Percentiles rank a stretch among this genome's conserved stretches.
Conservation (phyloP, 1,140 invertebrate genomes). For the Holcopasites calliopsidis region DNA sequence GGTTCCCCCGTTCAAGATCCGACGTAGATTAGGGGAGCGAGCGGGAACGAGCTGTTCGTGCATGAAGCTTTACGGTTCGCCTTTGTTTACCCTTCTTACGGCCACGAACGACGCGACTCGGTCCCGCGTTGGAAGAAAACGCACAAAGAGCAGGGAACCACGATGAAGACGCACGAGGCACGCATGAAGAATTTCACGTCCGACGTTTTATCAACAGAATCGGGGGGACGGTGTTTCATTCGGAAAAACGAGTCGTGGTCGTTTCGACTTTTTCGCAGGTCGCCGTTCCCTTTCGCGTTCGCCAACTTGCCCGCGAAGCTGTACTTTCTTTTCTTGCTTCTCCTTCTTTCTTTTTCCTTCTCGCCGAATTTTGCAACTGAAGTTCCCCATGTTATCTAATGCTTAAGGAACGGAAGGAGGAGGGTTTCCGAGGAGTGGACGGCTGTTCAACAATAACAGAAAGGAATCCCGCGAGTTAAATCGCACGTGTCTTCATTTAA, state of each 20-base stretch:
- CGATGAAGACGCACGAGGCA: background rate
- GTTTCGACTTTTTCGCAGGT: background rate
- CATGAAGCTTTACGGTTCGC: constrained; percentile 54
- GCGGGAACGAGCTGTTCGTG: constrained; percentile 47
- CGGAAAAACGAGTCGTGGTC: background rate
- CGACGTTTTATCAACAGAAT: background rate
- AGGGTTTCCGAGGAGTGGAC: no score
- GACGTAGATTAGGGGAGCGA: constrained; percentile 50
- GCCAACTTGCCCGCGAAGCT: background rate
- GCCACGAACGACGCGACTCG: background rate
- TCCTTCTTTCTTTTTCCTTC: background rate
- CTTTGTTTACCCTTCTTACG: constrained; percentile 52
- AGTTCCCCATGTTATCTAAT: no score
- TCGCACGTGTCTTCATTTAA: background rate
- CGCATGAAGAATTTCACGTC: background rate
- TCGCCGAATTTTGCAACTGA: no score
- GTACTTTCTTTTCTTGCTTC: no score
- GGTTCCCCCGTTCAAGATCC: constrained; percentile 49
- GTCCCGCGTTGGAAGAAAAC: background rate
- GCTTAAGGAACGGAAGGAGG: no score
- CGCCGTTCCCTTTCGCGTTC: background rate
- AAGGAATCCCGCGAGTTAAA: background rate
- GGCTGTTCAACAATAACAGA: no score
- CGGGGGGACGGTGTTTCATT: background rate
- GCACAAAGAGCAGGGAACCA: background rate